Percentiles rank a stretch among this genome's conserved stretches.
Evolutionary conservation across 1,140 invertebrate species (phyloP).

Genomic region (Phortica variegata): DNA sequence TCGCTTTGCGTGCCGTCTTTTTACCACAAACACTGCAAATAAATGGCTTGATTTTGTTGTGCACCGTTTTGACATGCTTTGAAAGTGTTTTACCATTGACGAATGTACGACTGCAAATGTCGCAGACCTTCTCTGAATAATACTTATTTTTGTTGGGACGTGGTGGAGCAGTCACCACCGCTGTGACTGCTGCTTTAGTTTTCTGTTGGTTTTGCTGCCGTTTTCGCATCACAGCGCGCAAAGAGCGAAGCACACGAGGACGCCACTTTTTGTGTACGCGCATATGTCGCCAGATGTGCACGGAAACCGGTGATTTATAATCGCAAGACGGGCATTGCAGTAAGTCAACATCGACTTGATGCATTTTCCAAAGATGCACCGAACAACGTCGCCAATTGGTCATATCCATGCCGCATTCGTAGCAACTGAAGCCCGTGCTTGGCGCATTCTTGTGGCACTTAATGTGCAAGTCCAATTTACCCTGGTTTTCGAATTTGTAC

Average conservation of each 20-base stretch:
- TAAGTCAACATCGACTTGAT: slow-evolving; percentile 68
- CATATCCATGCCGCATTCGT: slow-evolving; percentile 59
- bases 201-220: slow-evolving; percentile 10
- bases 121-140: slow-evolving; percentile 70
- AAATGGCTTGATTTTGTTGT: slow-evolving; percentile 75
- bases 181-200: neutral
- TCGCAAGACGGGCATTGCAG: slow-evolving; percentile 65
- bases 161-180: neutral
- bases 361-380: slow-evolving; percentile 69
- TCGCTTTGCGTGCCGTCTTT: slow-evolving; percentile 68
- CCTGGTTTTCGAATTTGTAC: slow-evolving; percentile 59
- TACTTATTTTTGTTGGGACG: slow-evolving; percentile 53
- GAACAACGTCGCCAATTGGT: slow-evolving; percentile 65
- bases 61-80: slow-evolving; percentile 75
- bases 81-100: slow-evolving; percentile 74
- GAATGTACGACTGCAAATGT: slow-evolving; percentile 69
- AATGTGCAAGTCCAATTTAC: slow-evolving; percentile 58
- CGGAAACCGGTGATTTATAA: slow-evolving; percentile 61
- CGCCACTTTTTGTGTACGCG: slow-evolving; percentile 46
- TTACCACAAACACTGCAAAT: slow-evolving; percentile 76
- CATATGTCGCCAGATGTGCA: slow-evolving; percentile 51
- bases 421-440: slow-evolving; percentile 59
- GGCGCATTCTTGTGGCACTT: slow-evolving; percentile 58
- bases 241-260: slow-evolving; percentile 29
- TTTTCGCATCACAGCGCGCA: slow-evolving; percentile 27